Percentiles rank a stretch among this genome's conserved stretches.
phyloP scores from a whole-genome alignment of 2,113 vertebrate species.

The Chaetorhynchus papuensis region DNA sequence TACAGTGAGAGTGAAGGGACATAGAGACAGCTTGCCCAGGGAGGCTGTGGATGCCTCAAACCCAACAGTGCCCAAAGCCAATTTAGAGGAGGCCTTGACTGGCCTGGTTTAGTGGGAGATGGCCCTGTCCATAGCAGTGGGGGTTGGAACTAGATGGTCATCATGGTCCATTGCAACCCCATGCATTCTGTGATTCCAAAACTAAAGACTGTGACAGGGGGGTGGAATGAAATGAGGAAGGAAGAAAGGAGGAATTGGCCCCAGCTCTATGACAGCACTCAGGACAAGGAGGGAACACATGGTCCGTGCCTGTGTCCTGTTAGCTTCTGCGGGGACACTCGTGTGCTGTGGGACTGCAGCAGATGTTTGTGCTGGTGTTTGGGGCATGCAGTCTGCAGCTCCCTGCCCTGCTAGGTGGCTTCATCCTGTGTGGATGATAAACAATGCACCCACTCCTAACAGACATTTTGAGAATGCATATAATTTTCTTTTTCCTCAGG shows the following conservation, averaged over 20 bases:
- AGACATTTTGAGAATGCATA: rapidly evolving
- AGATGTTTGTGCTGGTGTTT: neutral
- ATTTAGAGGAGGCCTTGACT: too few relatives aligned
- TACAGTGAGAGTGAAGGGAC: neutral
- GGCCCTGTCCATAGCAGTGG: too few relatives aligned
- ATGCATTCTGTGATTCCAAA: neutral
- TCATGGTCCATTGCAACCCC: too few relatives aligned
- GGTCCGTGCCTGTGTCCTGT: rapidly evolving
- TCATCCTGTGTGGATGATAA: neutral
- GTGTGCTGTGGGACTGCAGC: neutral
- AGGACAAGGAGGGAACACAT: neutral
- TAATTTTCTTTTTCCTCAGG: neutral
- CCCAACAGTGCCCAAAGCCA: neutral
- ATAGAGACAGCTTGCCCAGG: neutral
- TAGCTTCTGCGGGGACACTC: rapidly evolving
- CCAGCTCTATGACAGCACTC: neutral
- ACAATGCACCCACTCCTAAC: neutral
- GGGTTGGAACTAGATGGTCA: neutral
- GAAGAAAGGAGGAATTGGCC: neutral
- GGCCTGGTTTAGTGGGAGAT: neutral
- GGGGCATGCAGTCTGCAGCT: too few relatives aligned
- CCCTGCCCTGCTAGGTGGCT: neutral
- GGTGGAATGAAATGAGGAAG: neutral
- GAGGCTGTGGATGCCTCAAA: neutral
- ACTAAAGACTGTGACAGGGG: neutral